Evolutionary conservation across 2,113 vertebrate species (phyloP).

Genomic region (Cygnus atratus): DNA sequence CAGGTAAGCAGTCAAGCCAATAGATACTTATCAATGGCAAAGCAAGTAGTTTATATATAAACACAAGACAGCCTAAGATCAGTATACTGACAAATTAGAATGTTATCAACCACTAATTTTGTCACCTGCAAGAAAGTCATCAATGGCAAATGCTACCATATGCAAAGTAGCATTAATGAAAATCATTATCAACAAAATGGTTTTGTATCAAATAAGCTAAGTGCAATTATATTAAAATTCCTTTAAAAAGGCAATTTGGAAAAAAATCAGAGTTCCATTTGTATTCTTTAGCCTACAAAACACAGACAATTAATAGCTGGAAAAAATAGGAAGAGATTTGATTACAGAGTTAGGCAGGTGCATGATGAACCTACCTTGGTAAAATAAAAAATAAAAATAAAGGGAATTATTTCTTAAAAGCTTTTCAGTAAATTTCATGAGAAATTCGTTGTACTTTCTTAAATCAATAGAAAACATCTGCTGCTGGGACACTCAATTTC

Average conservation of each 20-base stretch:
- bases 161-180: neutral
- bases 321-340: neutral
- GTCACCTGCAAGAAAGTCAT: neutral
- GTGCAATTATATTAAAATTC: neutral
- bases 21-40: neutral
- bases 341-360: neutral
- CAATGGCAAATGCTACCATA: neutral
- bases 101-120: neutral
- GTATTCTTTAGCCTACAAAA: neutral
- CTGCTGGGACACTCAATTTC: neutral
- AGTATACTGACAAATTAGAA: neutral
- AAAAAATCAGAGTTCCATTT: neutral
- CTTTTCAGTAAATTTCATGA: neutral
- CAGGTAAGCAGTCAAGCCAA: neutral
- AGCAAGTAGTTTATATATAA: neutral
- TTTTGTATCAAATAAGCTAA: neutral
- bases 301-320: neutral
- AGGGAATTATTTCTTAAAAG: neutral
- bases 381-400: neutral
- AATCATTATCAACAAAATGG: neutral
- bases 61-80: neutral
- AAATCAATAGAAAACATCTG: neutral
- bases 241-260: neutral
- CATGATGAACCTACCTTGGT: neutral
- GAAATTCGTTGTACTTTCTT: neutral